A percentile compares a stretch with the other conserved stretches of the same genome.
These are phyloP conservation scores for Carduelis carduelis DNA, from an alignment of 2,797 vertebrate genomes.

Conservation along the genomic window DNA sequence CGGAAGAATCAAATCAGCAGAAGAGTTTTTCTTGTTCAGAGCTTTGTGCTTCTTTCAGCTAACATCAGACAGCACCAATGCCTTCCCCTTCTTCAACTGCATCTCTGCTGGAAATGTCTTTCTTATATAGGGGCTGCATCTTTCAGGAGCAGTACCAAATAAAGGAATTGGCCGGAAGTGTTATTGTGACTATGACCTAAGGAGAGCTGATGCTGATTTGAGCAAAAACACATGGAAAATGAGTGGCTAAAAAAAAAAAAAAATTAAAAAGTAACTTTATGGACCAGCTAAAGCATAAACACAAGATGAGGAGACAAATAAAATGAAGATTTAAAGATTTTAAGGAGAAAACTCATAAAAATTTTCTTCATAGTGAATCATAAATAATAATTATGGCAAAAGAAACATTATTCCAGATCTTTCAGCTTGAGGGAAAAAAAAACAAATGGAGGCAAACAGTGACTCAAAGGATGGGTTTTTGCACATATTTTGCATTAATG, in stretches of 20 bases:
- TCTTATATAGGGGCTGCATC: neutral
- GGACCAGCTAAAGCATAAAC: neutral
- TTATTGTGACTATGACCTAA: neutral
- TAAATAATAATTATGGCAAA: neutral
- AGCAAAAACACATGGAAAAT: neutral
- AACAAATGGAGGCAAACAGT: neutral
- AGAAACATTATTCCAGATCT: neutral
- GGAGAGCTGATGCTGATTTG: neutral
- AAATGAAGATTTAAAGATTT: neutral
- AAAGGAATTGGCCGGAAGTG: neutral
- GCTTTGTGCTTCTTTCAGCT: neutral
- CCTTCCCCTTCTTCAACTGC: neutral
- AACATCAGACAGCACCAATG: neutral
- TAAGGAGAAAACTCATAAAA: neutral
- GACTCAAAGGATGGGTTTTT: neutral
- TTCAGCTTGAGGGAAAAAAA: neutral
- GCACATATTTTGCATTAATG: neutral
- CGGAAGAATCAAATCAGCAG: neutral
- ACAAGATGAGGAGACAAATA: neutral
- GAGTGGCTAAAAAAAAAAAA: neutral
- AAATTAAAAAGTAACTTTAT: neutral
- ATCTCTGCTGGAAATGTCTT: neutral
- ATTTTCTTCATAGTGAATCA: neutral
- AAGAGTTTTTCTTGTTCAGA: neutral
- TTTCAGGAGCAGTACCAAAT: neutral